Base-by-base conservation (phyloP, 2,113 vertebrate genomes). In the Phalacrocorax brasilianus region DNA sequence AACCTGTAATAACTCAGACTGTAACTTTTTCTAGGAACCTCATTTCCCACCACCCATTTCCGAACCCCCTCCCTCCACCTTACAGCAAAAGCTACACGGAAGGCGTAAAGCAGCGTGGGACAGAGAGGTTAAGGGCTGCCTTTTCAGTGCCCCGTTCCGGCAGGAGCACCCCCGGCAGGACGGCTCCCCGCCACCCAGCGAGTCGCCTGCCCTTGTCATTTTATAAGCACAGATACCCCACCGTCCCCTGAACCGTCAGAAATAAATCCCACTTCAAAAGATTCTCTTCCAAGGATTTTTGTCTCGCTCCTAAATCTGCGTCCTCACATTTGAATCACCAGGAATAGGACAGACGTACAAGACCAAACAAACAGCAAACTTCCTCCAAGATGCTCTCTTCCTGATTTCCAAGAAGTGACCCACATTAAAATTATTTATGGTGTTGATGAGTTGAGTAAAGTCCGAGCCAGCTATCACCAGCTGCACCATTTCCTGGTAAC, bases 191-290 rank as follows among this genome's bases (percentile, higher is more conserved):
- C 28, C 59, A 58, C 45, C 32, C 55, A 28, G 11, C 6, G 2
- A 8, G 63, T 13, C 7, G 6, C 45, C 68, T 11, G 28, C 55
- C 32, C 0, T 0, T 10, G 38, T 8, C 65, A 26, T 7, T 56
- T 38, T 19, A 24, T 10, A 44, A 32, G 35, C 61, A 55, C 6
- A 14, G 8, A 1, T 1, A 47, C 17, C 49, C 28, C 40, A 15
- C 15, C 68, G 33, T 11, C 12, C n/a, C 50, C 71, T 65, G 52
- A 30, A 7, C 6, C 1, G 21, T 58, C 44, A 35, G 44, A 9
- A 35, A 23, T 17, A 38, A 14, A 18, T 1, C 30, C 20, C n/a
- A 42, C 35, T 67, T 63, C 2, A 6, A 45, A 45, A 35, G 16
- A 49, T 30, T 76, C 53, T 40, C 26, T 30, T 72, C 21, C 47